These are phyloP conservation scores for Lampris megalopsis DNA, from an alignment of 2,113 vertebrate species.

Conservation along the genomic window DNA sequence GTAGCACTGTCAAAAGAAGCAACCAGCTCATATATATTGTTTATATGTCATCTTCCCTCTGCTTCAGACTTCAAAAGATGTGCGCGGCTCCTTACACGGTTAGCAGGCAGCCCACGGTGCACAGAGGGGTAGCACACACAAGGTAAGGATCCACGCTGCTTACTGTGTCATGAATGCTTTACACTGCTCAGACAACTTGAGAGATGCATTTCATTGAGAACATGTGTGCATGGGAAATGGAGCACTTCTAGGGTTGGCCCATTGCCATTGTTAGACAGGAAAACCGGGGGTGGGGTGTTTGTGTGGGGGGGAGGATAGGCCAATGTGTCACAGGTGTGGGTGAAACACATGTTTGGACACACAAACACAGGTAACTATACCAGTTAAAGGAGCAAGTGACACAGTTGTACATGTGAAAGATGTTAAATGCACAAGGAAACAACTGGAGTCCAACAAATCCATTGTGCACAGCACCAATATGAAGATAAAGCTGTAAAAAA, in stretches of 20 bases:
- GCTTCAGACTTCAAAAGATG: conserved; percentile 93
- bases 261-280: neutral
- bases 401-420: neutral
- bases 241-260: neutral
- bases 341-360: neutral
- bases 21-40: too few relatives aligned
- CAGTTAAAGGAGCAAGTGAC: neutral
- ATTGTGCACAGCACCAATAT: too few relatives aligned
- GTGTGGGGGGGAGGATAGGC: too few relatives aligned
- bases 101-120: conserved; percentile 93
- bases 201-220: neutral
- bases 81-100: conserved; percentile 91
- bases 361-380: neutral
- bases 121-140: conserved; percentile 84
- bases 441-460: too few relatives aligned
- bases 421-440: too few relatives aligned
- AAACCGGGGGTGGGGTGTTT: neutral
- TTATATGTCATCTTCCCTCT: conserved; percentile 13
- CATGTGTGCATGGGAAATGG: neutral
- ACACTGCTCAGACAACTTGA: neutral
- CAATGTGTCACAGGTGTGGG: neutral
- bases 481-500: too few relatives aligned
- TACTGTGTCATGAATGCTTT: neutral
- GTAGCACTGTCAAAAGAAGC: too few relatives aligned
- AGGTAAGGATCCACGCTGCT: conserved; percentile 42